Base-by-base conservation (phyloP, 1,140 invertebrate species). In the Achatina immaculata region DNA sequence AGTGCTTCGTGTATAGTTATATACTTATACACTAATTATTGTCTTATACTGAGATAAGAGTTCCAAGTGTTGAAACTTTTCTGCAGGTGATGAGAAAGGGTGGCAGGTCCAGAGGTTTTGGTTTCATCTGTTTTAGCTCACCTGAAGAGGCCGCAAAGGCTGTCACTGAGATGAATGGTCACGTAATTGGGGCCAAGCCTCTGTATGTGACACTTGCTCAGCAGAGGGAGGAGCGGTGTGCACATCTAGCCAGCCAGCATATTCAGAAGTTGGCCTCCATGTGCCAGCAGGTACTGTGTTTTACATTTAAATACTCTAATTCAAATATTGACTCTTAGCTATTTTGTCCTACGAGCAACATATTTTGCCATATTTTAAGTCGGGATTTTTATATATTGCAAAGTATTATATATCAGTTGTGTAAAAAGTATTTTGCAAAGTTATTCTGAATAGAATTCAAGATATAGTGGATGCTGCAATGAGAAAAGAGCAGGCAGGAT, bases 81-180 rank as follows among this genome's bases (percentile, higher is more conserved):
- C n/a, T 62, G 6, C 4, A 92, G 99, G 99, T 90, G 42, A 92
- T 92, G 91, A 88, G 82, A 68, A 90, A 92, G 73, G 77, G 80
- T 36, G 93, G 92, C 16, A 90, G 93, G 80, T 93, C 93, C 40
- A 99, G 99, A 92, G 99, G 99, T 58, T 99, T 99, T 92, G 99
- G 99, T 31, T 99, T 99, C 91, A 99, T 99, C 7, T 99, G 99
- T 92, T 82, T 82, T 28, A 98, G 96, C 51, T 95, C 96, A 42
- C 96, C 97, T 0, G 97, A 99, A 92, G 98, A 99, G 92, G 98
- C 98, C 19, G 99, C 98, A 9, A 99, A 99, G 90, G 98, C 98
- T 79, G 98, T 99, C 1, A 99, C 98, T 1, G 98, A 92, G 71
- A 98, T 99, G 96, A 99, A 99, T 91, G 97, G 98, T 2, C 95